These are phyloP conservation scores for Lepidurus apus DNA, from an alignment of 1,140 invertebrate species.

Conservation along the genomic window DNA sequence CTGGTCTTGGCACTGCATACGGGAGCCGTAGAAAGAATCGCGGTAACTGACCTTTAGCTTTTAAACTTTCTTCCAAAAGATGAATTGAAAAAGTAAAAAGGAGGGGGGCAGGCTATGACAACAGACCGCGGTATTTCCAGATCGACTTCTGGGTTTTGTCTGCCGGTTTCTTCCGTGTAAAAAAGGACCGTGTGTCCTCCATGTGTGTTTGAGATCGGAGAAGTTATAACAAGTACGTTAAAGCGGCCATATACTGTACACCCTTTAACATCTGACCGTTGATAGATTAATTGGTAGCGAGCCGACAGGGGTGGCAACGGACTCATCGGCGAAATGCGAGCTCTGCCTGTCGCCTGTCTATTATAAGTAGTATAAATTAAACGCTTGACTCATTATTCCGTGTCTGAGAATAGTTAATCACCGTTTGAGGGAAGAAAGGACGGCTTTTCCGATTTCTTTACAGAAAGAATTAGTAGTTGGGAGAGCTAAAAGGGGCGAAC, in stretches of 20 bases:
- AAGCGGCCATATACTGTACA: not conserved
- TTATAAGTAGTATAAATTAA: conserved; percentile 11
- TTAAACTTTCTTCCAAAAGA: not conserved
- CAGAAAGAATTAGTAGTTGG: not conserved
- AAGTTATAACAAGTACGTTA: not conserved
- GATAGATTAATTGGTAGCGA: not conserved
- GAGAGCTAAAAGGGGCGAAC: not conserved
- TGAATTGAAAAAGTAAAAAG: not conserved
- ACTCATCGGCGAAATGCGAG: not conserved
- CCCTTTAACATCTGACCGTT: not conserved
- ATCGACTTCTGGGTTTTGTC: not conserved
- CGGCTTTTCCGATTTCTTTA: not conserved
- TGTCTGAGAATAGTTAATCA: not conserved
- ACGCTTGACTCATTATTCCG: conserved; percentile 2
- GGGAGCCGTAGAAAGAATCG: not conserved
- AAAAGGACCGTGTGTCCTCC: not conserved
- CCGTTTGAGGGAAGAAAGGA: not conserved
- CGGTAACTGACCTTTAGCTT: not conserved
- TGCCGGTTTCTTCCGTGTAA: not conserved
- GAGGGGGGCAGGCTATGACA: not conserved
- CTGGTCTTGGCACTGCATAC: not conserved
- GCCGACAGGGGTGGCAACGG: not conserved
- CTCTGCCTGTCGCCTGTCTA: not conserved
- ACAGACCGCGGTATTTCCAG: not conserved
- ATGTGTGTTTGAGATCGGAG: not conserved